Conservation (phyloP, 2,888 invertebrate species). For the Callyntrura guangdongensis region DNA sequence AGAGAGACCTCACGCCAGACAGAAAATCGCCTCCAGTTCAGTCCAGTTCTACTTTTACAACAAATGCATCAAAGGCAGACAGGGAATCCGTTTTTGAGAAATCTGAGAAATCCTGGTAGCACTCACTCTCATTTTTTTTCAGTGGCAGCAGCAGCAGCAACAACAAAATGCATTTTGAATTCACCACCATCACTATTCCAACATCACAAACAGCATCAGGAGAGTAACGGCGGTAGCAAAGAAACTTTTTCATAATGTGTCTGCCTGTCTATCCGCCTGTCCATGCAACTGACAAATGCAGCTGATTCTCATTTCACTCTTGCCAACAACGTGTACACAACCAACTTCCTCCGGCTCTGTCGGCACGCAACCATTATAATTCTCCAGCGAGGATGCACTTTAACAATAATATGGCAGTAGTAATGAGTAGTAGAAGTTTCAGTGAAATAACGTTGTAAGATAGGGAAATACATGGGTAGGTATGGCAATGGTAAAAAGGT, state of each 20-base stretch:
- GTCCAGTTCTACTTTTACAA: not conserved
- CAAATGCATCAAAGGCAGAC: constrained; percentile 22
- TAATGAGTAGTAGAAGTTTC: too few species aligned
- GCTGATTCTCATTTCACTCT: constrained; percentile 22
- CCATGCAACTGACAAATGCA: constrained; percentile 52
- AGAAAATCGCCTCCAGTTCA: too few species aligned
- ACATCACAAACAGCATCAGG: too few species aligned
- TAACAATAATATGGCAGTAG: not conserved
- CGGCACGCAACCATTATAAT: not conserved
- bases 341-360: not conserved
- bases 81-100: constrained; percentile 42
- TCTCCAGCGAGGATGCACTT: not conserved
- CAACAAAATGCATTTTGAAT: constrained; percentile 46
- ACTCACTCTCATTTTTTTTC: too few species aligned
- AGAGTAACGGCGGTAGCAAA: too few species aligned
- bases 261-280: constrained; percentile 37
- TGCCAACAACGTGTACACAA: not conserved
- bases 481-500: too few species aligned
- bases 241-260: too few species aligned
- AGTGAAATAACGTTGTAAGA: too few species aligned
- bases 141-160: too few species aligned
- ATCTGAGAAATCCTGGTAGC: constrained; percentile 49
- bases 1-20: too few species aligned
- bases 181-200: not conserved
- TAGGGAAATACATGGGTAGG: too few species aligned